Conservation (phyloP, 2,888 invertebrate genomes). For the Cephus nigrinus region DNA sequence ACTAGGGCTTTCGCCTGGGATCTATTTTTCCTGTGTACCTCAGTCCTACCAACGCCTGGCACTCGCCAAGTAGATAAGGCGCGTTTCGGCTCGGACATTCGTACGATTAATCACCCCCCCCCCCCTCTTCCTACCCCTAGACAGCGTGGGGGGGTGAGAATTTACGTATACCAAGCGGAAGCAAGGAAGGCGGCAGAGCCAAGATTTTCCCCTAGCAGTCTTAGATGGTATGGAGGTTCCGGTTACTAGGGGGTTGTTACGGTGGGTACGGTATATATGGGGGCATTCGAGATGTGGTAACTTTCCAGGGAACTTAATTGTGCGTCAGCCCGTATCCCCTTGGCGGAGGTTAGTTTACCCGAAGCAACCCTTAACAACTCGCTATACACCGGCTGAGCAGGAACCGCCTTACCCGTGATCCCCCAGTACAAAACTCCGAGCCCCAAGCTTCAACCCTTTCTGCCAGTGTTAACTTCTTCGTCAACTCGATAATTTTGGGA, state of each 20-base stretch:
- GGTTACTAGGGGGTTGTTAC: conserved; percentile 19
- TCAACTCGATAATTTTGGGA: not conserved
- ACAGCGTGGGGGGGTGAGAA: not conserved
- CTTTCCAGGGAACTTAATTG: not conserved
- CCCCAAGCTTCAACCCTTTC: not conserved
- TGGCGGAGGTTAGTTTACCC: not conserved
- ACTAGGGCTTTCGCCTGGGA: not conserved
- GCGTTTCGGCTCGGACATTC: not conserved
- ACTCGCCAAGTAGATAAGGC: not conserved
- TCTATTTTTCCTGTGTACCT: not conserved
- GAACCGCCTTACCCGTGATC: not conserved
- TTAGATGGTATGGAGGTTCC: conserved; percentile 2
- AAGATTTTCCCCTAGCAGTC: not conserved
- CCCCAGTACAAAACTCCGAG: not conserved
- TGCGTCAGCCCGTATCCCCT: not conserved
- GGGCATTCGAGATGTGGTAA: not conserved
- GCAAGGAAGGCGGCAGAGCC: not conserved
- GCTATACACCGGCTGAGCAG: not conserved
- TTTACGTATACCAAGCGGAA: not conserved
- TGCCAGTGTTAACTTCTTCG: not conserved
- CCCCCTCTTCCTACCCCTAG: not conserved
- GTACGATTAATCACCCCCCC: not conserved
- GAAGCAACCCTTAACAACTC: not conserved
- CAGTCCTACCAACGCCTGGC: not conserved
- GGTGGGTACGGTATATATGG: not conserved